These are phyloP conservation scores for Platysternon megacephalum DNA, from an alignment of 2,113 vertebrate species.

Conservation along the genomic window DNA sequence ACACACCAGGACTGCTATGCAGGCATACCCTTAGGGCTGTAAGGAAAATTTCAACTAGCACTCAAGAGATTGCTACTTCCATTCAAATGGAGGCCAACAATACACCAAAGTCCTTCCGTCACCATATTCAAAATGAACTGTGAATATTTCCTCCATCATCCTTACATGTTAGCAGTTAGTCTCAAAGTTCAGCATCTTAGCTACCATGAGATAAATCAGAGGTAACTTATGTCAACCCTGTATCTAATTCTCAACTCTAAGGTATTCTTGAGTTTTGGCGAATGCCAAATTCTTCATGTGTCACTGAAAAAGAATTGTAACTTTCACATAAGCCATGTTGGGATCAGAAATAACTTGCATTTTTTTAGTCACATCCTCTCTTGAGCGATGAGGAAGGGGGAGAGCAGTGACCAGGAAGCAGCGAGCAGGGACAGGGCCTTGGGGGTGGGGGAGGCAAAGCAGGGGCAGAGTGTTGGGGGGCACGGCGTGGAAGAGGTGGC, in stretches of 20 bases:
- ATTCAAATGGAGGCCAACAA: neutral
- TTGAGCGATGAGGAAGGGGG: no score
- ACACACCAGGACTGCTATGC: no score
- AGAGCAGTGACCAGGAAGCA: no score
- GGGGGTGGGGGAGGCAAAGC: no score
- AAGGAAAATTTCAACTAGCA: neutral
- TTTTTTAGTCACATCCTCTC: no score
- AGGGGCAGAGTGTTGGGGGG: no score
- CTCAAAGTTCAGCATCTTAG: neutral
- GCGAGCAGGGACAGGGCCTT: no score
- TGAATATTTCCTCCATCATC: neutral
- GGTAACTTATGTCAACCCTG: no score
- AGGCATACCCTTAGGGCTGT: no score
- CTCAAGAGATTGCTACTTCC: neutral
- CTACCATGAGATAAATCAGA: no score
- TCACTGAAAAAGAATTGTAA: neutral
- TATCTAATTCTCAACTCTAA: neutral
- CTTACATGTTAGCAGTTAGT: accelerated
- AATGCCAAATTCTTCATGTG: neutral
- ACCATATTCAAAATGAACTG: neutral
- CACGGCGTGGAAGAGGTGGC: no score
- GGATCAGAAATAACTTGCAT: no score
- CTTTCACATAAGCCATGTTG: neutral
- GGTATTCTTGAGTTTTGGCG: neutral
- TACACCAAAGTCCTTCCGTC: neutral